A percentile compares a stretch with the other conserved stretches of the same genome.
Conservation (phyloP, 2,888 invertebrate species). For the Aspidapion aeneum region DNA sequence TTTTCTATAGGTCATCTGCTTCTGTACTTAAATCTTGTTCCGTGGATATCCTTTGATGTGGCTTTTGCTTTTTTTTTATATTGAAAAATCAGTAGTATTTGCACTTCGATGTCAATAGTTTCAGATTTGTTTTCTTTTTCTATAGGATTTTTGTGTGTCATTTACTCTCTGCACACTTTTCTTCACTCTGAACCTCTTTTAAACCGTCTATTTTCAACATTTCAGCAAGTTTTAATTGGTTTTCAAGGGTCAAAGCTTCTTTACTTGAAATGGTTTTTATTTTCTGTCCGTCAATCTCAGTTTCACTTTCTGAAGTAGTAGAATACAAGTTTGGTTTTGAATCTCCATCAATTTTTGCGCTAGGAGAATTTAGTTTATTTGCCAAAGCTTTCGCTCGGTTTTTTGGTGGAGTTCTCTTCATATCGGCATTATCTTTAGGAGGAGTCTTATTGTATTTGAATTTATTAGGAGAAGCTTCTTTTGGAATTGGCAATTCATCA, state of each 20-base stretch:
- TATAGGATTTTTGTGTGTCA: conserved; percentile 51
- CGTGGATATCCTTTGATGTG: conserved; percentile 48
- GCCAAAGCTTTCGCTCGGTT: conserved; percentile 18
- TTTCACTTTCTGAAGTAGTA: conserved; percentile 48
- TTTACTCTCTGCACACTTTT: no score
- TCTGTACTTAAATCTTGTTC: conserved; percentile 63
- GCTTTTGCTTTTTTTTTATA: conserved; percentile 37
- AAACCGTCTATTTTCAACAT: neutral
- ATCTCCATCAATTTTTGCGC: conserved; percentile 25
- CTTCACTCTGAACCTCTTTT: no score
- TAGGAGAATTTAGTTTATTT: conserved; percentile 21
- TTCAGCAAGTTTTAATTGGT: neutral
- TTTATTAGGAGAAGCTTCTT: conserved; percentile 49
- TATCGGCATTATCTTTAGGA: conserved; percentile 48
- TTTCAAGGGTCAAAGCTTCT: conserved; percentile 37
- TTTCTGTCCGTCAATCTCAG: conserved; percentile 49
- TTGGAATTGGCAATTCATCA: conserved; percentile 54
- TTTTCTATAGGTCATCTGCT: conserved; percentile 49
- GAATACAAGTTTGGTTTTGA: conserved; percentile 36
- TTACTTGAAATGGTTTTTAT: conserved; percentile 47
- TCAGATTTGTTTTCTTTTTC: conserved; percentile 16
- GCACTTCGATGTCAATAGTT: no score
- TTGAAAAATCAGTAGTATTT: conserved; percentile 1
- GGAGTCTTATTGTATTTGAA: conserved; percentile 37
- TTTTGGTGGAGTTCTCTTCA: conserved; percentile 23